Conservation (phyloP, 1,140 invertebrate species). For the Piezodorus guildinii region DNA sequence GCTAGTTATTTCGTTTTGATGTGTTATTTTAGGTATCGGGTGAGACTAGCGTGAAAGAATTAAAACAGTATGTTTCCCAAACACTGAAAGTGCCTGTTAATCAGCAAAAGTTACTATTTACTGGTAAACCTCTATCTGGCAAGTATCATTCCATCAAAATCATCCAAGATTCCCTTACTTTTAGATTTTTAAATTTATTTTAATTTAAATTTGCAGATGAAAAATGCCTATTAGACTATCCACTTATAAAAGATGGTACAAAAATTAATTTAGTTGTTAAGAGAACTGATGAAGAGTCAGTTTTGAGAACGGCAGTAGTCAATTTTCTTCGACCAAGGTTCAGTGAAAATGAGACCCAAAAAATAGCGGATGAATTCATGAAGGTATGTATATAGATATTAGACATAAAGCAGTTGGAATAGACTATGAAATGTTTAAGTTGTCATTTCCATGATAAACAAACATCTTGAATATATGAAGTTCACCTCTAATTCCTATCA, state of each 20-base stretch:
- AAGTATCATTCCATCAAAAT: conserved; percentile 2
- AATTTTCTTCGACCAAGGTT: conserved; percentile 27
- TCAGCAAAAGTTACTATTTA: conserved; percentile 29
- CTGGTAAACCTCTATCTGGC: conserved; percentile 29
- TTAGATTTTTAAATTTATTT: background rate
- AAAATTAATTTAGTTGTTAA: conserved; percentile 29
- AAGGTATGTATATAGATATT: conserved; percentile 21
- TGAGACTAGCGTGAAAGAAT: conserved; percentile 26
- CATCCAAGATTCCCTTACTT: background rate
- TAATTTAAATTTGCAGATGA: conserved; percentile 25
- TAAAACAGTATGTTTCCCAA: conserved; percentile 28
- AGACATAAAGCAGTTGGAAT: no score
- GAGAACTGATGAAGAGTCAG: conserved; percentile 23
- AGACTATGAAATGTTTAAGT: no score
- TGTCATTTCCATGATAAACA: no score
- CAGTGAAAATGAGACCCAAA: conserved; percentile 25
- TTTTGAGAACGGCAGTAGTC: conserved; percentile 20
- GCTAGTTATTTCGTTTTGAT: background rate
- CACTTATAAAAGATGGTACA: conserved; percentile 29
- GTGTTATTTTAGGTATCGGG: conserved; percentile 26
- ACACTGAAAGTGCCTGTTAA: conserved; percentile 28
- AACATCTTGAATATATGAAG: no score
- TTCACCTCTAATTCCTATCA: no score
- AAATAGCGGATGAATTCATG: conserved; percentile 29
- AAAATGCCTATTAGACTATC: conserved; percentile 28